Percentiles rank a stretch among this genome's conserved stretches.
Conservation (phyloP, 2,888 invertebrate species). For the Eurytoma adleriae region DNA sequence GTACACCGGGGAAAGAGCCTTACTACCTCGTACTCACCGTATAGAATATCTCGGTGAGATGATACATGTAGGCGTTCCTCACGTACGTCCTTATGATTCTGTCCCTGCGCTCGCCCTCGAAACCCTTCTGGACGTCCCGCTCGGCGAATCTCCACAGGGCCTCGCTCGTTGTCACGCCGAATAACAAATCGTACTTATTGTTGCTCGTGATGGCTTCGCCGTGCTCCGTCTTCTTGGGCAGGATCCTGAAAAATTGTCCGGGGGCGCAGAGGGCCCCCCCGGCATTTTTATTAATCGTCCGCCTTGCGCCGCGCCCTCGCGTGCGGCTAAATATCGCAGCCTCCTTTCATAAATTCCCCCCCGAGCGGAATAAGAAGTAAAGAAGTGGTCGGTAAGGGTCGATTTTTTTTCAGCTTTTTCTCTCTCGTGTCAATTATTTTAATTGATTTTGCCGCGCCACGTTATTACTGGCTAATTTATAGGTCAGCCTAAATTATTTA, state of each 20-base stretch:
- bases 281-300: slow-evolving; percentile 15
- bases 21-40: slow-evolving; percentile 80
- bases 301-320: neutral
- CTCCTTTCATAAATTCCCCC: neutral
- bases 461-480: too few species aligned
- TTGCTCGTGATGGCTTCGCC: slow-evolving; percentile 74
- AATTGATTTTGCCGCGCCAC: too few species aligned
- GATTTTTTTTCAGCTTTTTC: too few species aligned
- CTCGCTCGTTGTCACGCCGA: slow-evolving; percentile 94
- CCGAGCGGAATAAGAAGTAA: too few species aligned
- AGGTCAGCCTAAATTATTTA: too few species aligned
- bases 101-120: slow-evolving; percentile 92
- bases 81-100: slow-evolving; percentile 94
- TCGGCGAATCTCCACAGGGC: slow-evolving; percentile 95
- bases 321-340: neutral
- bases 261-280: too few species aligned
- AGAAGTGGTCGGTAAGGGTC: too few species aligned
- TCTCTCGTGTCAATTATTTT: too few species aligned
- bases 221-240: slow-evolving; percentile 71
- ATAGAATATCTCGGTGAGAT: slow-evolving; percentile 96
- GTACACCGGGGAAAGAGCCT: neutral
- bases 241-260: slow-evolving; percentile 63
- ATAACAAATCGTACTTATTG: slow-evolving; percentile 88
- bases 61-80: slow-evolving; percentile 95
- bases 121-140: slow-evolving; percentile 88